phyloP scores from a whole-genome alignment of 2,113 vertebrate genomes.

The Lipotes vexillifer region DNA sequence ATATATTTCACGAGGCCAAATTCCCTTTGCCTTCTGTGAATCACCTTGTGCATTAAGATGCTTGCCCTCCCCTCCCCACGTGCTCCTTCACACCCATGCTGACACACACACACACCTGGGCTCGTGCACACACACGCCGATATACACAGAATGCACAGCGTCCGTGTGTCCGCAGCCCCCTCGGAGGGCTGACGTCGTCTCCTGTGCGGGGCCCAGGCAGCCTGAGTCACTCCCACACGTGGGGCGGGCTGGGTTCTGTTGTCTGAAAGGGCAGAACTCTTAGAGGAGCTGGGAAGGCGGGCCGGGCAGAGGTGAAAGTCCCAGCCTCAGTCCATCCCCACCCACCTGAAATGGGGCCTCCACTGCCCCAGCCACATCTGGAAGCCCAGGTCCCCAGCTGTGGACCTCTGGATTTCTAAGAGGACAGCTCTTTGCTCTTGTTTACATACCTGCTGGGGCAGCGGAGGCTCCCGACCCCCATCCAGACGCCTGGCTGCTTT shows the following conservation, averaged over 20 bases:
- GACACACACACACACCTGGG: neutral
- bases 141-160: neutral
- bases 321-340: neutral
- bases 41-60: neutral
- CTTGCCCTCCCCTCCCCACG: neutral
- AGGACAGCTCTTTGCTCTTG: neutral
- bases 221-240: neutral
- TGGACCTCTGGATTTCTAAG: neutral
- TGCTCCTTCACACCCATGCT: neutral
- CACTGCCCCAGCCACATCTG: neutral
- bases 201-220: accelerated
- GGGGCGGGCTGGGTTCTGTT: neutral
- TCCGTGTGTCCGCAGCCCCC: neutral
- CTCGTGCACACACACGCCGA: neutral
- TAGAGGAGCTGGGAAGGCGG: neutral
- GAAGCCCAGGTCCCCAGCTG: neutral
- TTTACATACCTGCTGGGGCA: conserved; percentile 47
- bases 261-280: neutral
- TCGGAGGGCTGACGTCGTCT: neutral
- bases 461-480: neutral
- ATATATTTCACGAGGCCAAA: neutral
- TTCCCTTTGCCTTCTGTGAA: conserved; percentile 1
- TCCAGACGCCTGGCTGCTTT: neutral
- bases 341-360: neutral
- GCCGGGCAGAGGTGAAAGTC: neutral